A percentile compares a stretch with the other conserved stretches of the same genome.
These are phyloP conservation scores for Vanacampus margaritifer DNA, from an alignment of 2,113 vertebrate species.

Conservation along the genomic window DNA sequence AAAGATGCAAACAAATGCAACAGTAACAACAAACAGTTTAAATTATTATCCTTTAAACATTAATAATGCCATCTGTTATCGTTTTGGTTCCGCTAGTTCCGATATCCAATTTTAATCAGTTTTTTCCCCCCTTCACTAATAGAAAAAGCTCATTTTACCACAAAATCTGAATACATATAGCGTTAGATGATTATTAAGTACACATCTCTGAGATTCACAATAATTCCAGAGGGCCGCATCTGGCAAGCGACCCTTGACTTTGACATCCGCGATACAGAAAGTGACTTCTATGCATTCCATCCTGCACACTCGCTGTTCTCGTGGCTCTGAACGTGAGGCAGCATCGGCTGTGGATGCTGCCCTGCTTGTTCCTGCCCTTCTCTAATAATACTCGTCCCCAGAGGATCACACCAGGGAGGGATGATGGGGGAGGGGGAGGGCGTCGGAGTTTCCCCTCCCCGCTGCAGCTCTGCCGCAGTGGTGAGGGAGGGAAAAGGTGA, in stretches of 20 bases:
- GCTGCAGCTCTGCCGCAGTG: conserved; percentile 46
- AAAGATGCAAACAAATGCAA: no score
- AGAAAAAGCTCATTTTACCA: no score
- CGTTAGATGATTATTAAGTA: no score
- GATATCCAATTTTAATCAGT: no score
- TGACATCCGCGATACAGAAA: background rate
- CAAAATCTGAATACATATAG: no score
- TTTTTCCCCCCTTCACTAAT: no score
- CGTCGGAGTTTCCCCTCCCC: conserved; percentile 34
- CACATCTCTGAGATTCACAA: no score
- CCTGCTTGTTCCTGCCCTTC: conserved; percentile 32
- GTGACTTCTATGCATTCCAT: background rate
- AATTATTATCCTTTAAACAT: no score
- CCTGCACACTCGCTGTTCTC: conserved; percentile 20
- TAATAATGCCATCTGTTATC: no score
- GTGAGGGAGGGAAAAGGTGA: conserved; percentile 30
- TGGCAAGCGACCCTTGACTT: background rate
- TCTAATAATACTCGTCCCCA: conserved; percentile 54
- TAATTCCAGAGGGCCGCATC: background rate
- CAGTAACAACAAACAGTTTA: no score
- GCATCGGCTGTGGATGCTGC: conserved; percentile 10
- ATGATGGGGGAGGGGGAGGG: conserved; percentile 16
- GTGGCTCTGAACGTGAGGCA: conserved; percentile 23
- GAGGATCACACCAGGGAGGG: conserved; percentile 25
- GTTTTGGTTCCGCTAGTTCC: no score